These are phyloP conservation scores for Ectemnius cavifrons DNA, from an alignment of 2,888 invertebrate genomes.

Conservation along the genomic window DNA sequence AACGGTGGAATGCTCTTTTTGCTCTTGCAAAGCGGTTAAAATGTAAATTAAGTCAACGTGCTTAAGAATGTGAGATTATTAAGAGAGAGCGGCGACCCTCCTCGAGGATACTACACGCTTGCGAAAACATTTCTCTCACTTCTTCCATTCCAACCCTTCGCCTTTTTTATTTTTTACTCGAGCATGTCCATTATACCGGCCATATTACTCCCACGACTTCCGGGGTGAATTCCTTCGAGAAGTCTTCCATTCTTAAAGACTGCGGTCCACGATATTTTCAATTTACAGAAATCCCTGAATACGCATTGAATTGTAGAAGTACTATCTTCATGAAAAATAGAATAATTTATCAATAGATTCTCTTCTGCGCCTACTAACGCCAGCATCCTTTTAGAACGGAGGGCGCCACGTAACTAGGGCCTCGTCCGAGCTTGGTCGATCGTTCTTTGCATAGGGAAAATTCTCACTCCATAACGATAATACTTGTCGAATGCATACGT, in stretches of 20 bases:
- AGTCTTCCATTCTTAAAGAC: neutral
- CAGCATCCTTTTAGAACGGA: conserved; percentile 50
- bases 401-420: conserved; percentile 58
- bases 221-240: conserved; percentile 18
- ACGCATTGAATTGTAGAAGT: too few relatives aligned
- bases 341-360: conserved; percentile 32
- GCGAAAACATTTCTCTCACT: conserved; percentile 57
- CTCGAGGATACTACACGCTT: conserved; percentile 48
- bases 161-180: conserved; percentile 40
- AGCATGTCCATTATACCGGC: conserved; percentile 54
- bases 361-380: conserved; percentile 51
- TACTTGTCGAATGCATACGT: too few relatives aligned
- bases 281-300: too few relatives aligned
- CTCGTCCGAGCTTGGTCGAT: conserved; percentile 27
- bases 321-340: too few relatives aligned
- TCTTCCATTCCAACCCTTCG: conserved; percentile 30
- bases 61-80: conserved; percentile 70
- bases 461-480: too few relatives aligned
- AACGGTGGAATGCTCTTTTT: conserved; percentile 53
- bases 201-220: conserved; percentile 52
- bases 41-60: conserved; percentile 70
- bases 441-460: neutral
- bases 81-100: conserved; percentile 57
- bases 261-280: neutral
- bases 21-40: conserved; percentile 62